These are phyloP conservation scores for Microcebus ravelobensis DNA, from an alignment of 2,113 vertebrate species.

Conservation along the genomic window DNA sequence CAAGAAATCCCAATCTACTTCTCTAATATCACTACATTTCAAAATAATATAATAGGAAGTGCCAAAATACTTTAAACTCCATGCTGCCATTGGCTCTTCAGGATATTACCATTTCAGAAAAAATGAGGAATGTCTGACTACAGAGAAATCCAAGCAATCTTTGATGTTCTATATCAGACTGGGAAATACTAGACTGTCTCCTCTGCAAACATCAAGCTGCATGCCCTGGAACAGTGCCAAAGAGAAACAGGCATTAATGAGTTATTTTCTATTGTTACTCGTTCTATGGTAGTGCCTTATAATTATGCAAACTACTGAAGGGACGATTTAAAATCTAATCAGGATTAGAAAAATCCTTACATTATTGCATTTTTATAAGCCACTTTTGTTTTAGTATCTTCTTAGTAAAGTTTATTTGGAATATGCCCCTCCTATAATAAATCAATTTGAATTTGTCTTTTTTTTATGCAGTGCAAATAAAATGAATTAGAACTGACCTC, in stretches of 20 bases:
- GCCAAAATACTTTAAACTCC: conserved; percentile 63
- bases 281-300: conserved; percentile 49
- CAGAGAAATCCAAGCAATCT: conserved; percentile 59
- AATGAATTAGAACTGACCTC: conserved; percentile 45
- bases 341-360: conserved; percentile 64
- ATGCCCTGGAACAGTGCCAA: conserved; percentile 78
- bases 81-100: conserved; percentile 65
- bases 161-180: conserved; percentile 65
- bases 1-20: conserved; percentile 22
- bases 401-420: conserved; percentile 70
- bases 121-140: conserved; percentile 70
- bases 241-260: conserved; percentile 82
- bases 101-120: conserved; percentile 72
- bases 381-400: conserved; percentile 76
- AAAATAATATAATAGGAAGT: conserved; percentile 62
- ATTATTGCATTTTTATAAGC: conserved; percentile 31
- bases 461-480: conserved; percentile 33
- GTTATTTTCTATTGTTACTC: conserved; percentile 67
- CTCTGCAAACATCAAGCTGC: conserved; percentile 65
- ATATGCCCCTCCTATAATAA: conserved; percentile 57
- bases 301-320: conserved; percentile 65
- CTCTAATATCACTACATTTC: conserved; percentile 13
- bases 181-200: conserved; percentile 69
- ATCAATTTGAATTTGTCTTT: conserved; percentile 68
- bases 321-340: conserved; percentile 74